Percentiles rank a stretch among this genome's conserved stretches.
phyloP scores from a whole-genome alignment of 2,113 vertebrate genomes.

The Formicarius rufipectus region DNA sequence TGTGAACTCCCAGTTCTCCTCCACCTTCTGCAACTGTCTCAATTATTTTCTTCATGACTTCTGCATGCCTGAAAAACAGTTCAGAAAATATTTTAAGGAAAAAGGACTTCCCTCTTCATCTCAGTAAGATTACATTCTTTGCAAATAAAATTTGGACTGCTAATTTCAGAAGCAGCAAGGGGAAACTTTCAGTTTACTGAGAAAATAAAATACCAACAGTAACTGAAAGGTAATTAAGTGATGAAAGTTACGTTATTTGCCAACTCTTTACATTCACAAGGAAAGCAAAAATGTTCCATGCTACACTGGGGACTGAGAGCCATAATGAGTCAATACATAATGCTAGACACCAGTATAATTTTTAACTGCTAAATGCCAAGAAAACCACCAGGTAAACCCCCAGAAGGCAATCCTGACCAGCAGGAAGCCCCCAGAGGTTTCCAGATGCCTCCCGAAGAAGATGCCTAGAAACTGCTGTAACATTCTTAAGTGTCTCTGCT shows the following conservation, averaged over 20 bases:
- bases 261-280: neutral
- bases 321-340: neutral
- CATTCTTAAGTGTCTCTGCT: neutral
- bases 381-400: neutral
- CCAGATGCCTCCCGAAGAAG: neutral
- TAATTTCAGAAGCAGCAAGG: neutral
- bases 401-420: neutral
- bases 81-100: neutral
- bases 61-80: constrained; percentile 88
- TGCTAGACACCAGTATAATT: neutral
- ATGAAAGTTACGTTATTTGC: neutral
- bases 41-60: constrained; percentile 99
- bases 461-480: neutral
- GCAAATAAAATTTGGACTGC: neutral
- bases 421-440: neutral
- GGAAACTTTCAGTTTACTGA: neutral
- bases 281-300: neutral
- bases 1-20: constrained; percentile 97
- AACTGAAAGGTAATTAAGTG: neutral
- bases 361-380: neutral
- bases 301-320: neutral
- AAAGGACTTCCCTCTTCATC: neutral
- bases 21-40: constrained; percentile 98
- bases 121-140: neutral
- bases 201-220: neutral